Percentiles rank a stretch among this genome's conserved stretches.
These are phyloP conservation scores for Halcyon leucocephala DNA, from an alignment of 2,797 vertebrate species.

Conservation along the genomic window DNA sequence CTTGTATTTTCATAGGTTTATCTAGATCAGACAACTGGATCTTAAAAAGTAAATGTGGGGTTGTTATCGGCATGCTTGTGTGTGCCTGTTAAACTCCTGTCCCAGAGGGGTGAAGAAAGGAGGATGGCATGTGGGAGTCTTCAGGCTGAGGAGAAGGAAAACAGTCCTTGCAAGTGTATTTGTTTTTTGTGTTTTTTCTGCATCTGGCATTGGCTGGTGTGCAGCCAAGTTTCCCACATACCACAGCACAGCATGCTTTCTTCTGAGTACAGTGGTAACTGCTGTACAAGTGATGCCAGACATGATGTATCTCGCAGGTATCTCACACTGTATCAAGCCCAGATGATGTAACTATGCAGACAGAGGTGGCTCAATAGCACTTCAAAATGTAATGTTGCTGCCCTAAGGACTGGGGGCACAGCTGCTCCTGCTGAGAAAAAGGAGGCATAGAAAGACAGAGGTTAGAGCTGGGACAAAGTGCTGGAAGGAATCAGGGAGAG, in stretches of 20 bases:
- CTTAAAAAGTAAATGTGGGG: background rate
- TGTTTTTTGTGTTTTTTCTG: slow-evolving; percentile 8
- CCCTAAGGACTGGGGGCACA: background rate
- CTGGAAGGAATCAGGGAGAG: background rate
- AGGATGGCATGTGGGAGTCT: background rate
- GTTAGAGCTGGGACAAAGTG: background rate
- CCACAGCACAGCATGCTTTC: background rate
- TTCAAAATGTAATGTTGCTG: background rate
- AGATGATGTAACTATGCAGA: background rate
- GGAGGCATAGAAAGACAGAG: background rate
- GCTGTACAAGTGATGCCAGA: background rate
- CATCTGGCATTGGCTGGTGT: background rate
- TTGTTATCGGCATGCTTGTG: background rate
- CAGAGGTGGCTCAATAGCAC: background rate
- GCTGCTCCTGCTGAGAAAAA: background rate
- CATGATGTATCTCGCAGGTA: background rate
- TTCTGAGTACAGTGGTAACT: background rate
- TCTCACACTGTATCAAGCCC: background rate
- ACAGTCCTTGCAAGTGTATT: background rate
- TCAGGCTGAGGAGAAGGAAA: background rate
- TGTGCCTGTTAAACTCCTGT: background rate
- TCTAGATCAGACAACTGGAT: background rate
- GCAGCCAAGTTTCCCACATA: background rate
- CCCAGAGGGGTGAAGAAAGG: background rate
- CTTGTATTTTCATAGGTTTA: background rate